Conservation (phyloP, 2,113 vertebrate genomes). For the Pachyramphus minor region DNA sequence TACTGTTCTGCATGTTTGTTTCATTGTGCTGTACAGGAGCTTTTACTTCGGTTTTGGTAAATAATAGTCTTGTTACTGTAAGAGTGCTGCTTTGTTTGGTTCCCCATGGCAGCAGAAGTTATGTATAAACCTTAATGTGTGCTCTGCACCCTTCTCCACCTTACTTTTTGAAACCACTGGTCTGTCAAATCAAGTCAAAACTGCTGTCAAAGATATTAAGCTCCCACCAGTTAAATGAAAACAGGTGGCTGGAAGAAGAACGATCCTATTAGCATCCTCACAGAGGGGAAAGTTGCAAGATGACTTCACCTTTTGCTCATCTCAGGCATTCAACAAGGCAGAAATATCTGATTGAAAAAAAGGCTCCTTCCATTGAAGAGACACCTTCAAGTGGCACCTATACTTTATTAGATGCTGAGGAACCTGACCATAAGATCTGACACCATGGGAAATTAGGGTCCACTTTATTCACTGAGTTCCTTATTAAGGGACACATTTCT, state of each 20-base stretch:
- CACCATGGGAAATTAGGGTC: not conserved
- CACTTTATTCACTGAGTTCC: not conserved
- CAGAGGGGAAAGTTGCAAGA: not conserved
- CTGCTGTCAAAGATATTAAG: not conserved
- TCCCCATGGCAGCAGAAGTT: not conserved
- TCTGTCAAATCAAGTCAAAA: not conserved
- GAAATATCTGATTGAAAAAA: not conserved
- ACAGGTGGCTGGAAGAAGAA: not conserved
- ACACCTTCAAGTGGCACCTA: not conserved
- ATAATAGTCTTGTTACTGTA: not conserved
- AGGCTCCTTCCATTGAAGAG: not conserved
- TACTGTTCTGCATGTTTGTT: not conserved
- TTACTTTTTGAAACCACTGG: not conserved
- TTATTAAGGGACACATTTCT: not conserved
- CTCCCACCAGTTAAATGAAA: not conserved
- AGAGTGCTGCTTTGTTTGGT: not conserved
- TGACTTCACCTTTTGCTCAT: not conserved
- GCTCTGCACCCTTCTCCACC: not conserved
- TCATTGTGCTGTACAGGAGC: not conserved
- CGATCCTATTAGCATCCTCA: not conserved
- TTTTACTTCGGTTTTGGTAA: not conserved
- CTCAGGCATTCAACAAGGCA: not conserved
- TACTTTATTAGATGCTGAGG: not conserved
- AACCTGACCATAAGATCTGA: not conserved
- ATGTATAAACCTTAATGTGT: not conserved